Evolutionary conservation across 2,888 invertebrate genomes (phyloP), one percentile per base, ranked within the genome.

Genomic region (Aromia moschata): DNA sequence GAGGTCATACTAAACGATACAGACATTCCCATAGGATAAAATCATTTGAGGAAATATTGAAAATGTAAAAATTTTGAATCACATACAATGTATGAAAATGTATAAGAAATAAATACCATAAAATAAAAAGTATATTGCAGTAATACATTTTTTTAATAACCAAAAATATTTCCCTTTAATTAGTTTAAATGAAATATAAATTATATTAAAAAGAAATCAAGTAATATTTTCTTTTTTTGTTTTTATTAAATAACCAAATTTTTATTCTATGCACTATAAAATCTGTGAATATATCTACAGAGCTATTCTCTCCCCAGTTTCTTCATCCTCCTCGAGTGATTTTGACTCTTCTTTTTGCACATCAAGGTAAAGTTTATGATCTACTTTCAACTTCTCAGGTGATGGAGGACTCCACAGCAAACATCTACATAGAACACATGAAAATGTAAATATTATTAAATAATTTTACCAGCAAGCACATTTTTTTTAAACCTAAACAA

Each of bases 381-480:
- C 85, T 15, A 93, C 83, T 79, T 88, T 90, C 0, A 93, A 80
- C 67, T 81, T 84, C 75, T 92, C 93, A 17, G 77, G 71, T 3
- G 89, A 87, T 2, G 89, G 89, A 0, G 87, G 85, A 71, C 88
- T 87, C 58, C 81, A 80, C 44, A 92, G 74, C 5, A 87, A 71
- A 64, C 89, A 87, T 69, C 92, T 90, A 77, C 31, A 76, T 62
- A 67, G 44, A 33, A 59, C 47, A 15, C 31, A n/a, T n/a, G n/a
- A n/a, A n/a, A n/a, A n/a, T n/a, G n/a, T 5, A 33, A 44, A 5
- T 12, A n/a, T 10, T 37, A 37, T 18, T 7, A 41, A 37, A 41
- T 11, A 31, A 15, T 2, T 20, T 2, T n/a, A n/a, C n/a, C n/a
- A n/a, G n/a, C n/a, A n/a, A n/a, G n/a, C n/a, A n/a, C n/a, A n/a